phyloP scores from a whole-genome alignment of 2,113 vertebrate genomes.

The Chlorodrepanis virens region DNA sequence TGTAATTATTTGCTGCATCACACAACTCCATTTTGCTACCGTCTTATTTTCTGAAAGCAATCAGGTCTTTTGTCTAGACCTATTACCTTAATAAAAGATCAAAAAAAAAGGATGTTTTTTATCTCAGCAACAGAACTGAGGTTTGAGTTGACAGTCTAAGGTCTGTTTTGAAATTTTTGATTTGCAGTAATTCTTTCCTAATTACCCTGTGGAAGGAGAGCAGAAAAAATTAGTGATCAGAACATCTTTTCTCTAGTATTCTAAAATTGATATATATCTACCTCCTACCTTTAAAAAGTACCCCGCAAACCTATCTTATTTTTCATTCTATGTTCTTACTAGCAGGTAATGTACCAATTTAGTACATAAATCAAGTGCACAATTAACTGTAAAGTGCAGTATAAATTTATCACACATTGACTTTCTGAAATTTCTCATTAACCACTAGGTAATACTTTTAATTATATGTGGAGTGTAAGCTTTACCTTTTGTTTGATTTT shows the following conservation, averaged over 20 bases:
- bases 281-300: not conserved
- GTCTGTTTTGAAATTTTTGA: not conserved
- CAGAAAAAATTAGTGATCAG: not conserved
- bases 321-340: not conserved
- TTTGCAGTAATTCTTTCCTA: not conserved
- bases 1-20: not conserved
- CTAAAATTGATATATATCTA: not conserved
- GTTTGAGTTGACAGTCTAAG: not conserved
- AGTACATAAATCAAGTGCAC: not conserved
- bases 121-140: not conserved
- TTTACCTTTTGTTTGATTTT: conserved; percentile 17
- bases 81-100: not conserved
- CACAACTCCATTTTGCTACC: not conserved
- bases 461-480: not conserved
- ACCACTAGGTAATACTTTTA: not conserved
- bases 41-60: not conserved
- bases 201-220: not conserved
- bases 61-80: not conserved
- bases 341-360: not conserved
- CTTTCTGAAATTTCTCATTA: not conserved
- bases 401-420: not conserved
- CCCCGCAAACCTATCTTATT: not conserved
- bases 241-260: not conserved
- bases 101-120: not conserved
- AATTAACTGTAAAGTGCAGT: not conserved